These are phyloP conservation scores for Streptopelia turtur DNA, from an alignment of 2,797 vertebrate species.

Conservation along the genomic window DNA sequence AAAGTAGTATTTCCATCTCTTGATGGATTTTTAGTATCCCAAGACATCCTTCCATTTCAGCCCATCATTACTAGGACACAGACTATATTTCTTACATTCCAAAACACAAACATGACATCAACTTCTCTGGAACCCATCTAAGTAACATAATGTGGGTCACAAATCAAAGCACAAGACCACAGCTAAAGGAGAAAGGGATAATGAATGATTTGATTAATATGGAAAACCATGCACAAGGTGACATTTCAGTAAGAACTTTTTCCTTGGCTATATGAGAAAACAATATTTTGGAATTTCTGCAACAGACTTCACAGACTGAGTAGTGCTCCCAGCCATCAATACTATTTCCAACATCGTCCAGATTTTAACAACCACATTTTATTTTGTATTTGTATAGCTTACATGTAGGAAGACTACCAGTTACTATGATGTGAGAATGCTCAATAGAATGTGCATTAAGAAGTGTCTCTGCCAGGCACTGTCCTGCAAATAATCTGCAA, in stretches of 20 bases:
- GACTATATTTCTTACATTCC: background rate
- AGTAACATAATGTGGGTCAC: background rate
- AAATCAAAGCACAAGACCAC: background rate
- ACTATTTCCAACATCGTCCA: background rate
- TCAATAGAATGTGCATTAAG: background rate
- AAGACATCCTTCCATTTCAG: background rate
- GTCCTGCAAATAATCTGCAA: background rate
- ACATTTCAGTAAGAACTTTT: background rate
- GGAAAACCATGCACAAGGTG: background rate
- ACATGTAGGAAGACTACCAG: background rate
- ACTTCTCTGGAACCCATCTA: background rate
- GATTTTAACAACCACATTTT: background rate
- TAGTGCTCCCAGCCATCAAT: background rate
- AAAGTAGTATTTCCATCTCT: background rate
- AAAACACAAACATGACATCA: background rate
- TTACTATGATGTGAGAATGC: background rate
- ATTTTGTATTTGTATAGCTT: conserved; percentile 1
- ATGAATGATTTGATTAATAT: background rate
- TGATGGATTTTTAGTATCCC: background rate
- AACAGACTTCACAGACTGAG: background rate
- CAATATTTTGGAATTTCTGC: background rate
- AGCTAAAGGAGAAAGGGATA: background rate
- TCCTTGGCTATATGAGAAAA: background rate
- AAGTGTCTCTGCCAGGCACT: background rate
- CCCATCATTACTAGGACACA: background rate